Evolutionary conservation across 2,797 vertebrate genomes (phyloP).

Genomic region (Parotocinclus haroldoi): DNA sequence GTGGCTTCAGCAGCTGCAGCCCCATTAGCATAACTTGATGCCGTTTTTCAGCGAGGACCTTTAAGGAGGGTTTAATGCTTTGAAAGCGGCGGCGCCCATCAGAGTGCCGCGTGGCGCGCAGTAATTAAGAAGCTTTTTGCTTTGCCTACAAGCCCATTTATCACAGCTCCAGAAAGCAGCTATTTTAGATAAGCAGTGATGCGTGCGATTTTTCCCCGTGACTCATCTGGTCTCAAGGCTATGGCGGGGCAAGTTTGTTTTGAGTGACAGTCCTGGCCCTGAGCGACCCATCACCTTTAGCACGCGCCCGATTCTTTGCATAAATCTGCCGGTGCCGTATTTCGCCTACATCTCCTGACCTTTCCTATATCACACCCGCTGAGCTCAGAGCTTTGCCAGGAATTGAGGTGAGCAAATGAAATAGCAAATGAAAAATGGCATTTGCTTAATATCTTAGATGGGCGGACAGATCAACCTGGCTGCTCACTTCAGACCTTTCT

Average conservation of each 20-base stretch:
- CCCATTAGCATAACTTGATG: background rate
- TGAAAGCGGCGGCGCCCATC: background rate
- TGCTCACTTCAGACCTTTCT: constrained; percentile 3
- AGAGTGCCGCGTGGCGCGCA: background rate
- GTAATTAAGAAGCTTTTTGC: constrained; percentile 3
- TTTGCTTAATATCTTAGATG: constrained; percentile 21
- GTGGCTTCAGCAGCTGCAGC: background rate
- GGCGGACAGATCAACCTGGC: constrained; percentile 27
- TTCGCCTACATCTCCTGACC: constrained; percentile 27
- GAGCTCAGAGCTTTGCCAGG: constrained; percentile 13
- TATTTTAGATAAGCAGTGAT: constrained; percentile 38
- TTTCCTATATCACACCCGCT: constrained; percentile 14
- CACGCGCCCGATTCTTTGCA: background rate
- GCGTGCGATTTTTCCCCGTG: background rate
- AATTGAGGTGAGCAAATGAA: constrained; percentile 24
- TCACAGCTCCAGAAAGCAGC: no score
- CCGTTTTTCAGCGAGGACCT: constrained; percentile 3
- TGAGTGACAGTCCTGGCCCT: constrained; percentile 29
- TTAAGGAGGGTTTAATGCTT: constrained; percentile 1
- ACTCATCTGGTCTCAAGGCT: constrained; percentile 21
- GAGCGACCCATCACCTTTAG: constrained; percentile 5
- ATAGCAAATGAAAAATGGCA: constrained; percentile 4
- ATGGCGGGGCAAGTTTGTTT: constrained; percentile 23
- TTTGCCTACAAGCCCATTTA: background rate
- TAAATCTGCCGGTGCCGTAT: constrained; percentile 13